Percentiles rank a stretch among this genome's conserved stretches.
These are phyloP conservation scores for Onthophagus sagittarius DNA, from an alignment of 2,888 invertebrate species.

Conservation along the genomic window DNA sequence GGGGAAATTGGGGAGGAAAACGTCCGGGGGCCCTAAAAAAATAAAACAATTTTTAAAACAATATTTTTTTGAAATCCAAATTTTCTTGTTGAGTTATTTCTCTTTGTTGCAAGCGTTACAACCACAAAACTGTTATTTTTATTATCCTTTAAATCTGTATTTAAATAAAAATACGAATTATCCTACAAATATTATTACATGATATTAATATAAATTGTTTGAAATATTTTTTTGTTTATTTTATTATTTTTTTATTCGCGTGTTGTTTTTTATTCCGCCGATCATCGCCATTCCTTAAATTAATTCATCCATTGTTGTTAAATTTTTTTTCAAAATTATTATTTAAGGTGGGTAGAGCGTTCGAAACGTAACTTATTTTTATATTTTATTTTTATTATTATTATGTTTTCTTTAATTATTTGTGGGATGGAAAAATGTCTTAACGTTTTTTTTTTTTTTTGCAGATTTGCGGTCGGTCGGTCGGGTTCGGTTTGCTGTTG, in stretches of 20 bases:
- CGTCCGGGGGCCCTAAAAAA: conserved; percentile 43
- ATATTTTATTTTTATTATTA: too few species aligned
- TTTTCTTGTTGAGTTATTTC: conserved; percentile 36
- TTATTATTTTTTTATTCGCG: conserved; percentile 36
- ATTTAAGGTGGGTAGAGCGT: too few species aligned
- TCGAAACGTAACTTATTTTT: too few species aligned
- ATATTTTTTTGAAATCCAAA: neutral
- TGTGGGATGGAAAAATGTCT: neutral
- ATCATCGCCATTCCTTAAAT: neutral
- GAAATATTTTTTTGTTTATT: conserved; percentile 19
- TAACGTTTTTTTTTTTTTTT: neutral
- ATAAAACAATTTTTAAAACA: conserved; percentile 30
- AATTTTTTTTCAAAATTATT: too few species aligned
- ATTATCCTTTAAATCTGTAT: conserved; percentile 34
- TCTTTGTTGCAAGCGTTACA: conserved; percentile 47
- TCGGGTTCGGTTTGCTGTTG: neutral
- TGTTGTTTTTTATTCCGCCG: neutral
- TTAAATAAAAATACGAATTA: conserved; percentile 59
- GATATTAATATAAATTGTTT: conserved; percentile 34
- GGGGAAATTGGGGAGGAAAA: neutral
- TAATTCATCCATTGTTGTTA: too few species aligned
- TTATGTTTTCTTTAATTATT: too few species aligned
- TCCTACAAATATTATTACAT: conserved; percentile 49
- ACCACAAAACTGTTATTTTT: conserved; percentile 67
- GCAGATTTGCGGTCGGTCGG: conserved; percentile 1